These are phyloP conservation scores for Hemibagrus guttatus DNA, from an alignment of 2,797 vertebrate species.

Conservation along the genomic window DNA sequence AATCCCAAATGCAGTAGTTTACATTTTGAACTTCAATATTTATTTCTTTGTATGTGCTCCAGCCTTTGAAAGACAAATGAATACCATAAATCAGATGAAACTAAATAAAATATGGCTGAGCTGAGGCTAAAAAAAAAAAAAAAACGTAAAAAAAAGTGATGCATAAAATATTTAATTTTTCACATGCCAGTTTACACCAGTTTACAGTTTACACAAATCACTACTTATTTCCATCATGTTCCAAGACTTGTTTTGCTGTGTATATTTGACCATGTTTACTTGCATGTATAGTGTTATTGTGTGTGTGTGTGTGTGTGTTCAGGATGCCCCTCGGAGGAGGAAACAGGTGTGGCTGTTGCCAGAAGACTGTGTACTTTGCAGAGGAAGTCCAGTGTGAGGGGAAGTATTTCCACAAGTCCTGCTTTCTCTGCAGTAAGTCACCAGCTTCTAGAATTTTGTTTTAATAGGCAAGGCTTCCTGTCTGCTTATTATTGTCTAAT, in stretches of 20 bases:
- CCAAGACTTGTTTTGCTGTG: not conserved
- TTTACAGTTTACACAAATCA: not conserved
- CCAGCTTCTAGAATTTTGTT: not conserved
- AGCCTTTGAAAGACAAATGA: not conserved
- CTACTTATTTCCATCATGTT: not conserved
- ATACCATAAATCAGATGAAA: not conserved
- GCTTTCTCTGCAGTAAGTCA: slow-evolving; percentile 97
- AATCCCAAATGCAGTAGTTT: not conserved
- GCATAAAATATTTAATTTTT: not conserved
- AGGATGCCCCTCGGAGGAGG: slow-evolving; percentile 98
- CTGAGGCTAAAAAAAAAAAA: not conserved
- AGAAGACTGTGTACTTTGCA: slow-evolving; percentile 91
- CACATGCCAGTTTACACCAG: not conserved
- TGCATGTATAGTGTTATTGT: slow-evolving; percentile 83
- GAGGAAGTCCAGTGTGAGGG: slow-evolving; percentile 97
- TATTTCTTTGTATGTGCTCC: not conserved
- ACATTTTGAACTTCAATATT: not conserved
- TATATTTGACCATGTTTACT: no score
- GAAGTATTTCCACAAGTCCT: slow-evolving; percentile 94
- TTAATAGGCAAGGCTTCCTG: not conserved
- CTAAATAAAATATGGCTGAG: not conserved
- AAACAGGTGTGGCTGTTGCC: slow-evolving; percentile 93
- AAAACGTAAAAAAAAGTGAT: no score
- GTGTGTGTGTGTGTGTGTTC: slow-evolving; percentile 44
- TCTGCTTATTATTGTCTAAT: not conserved